Evolutionary conservation across 2,888 invertebrate species (phyloP).

Genomic region (Chaitophorus viminalis): DNA sequence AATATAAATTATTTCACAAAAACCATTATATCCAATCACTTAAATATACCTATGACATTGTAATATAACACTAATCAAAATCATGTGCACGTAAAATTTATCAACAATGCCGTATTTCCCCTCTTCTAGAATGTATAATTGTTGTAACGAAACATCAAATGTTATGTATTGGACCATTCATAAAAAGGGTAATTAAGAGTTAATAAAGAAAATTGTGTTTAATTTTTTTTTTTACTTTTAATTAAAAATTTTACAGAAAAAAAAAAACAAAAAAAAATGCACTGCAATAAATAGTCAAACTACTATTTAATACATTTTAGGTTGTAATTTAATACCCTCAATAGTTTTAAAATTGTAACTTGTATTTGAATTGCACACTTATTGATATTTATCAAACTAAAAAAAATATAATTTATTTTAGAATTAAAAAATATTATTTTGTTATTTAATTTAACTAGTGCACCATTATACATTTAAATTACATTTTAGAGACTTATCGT

Average conservation of each 20-base stretch:
- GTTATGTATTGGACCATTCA: slow-evolving; percentile 44
- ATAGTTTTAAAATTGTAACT: not conserved
- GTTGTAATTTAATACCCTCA: not conserved
- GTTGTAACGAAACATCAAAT: not conserved
- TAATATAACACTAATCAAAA: too few relatives aligned
- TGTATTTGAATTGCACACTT: slow-evolving; percentile 23
- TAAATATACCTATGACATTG: not conserved
- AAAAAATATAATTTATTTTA: not conserved
- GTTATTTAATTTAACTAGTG: slow-evolving; percentile 2
- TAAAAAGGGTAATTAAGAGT: slow-evolving; percentile 51
- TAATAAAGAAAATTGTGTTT: slow-evolving; percentile 1
- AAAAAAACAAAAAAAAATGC: not conserved
- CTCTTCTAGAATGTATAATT: not conserved
- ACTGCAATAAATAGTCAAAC: slow-evolving; percentile 4
- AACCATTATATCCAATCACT: not conserved
- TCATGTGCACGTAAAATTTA: not conserved
- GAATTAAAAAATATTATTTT: not conserved
- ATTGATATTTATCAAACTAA: not conserved
- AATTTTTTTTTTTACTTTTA: not conserved
- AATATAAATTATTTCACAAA: not conserved
- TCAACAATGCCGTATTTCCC: not conserved
- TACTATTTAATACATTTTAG: not conserved
- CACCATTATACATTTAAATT: slow-evolving; percentile 8
- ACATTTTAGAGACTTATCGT: not conserved
- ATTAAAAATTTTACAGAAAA: not conserved